phyloP scores from a whole-genome alignment of 2,888 invertebrate genomes.

The Leptopilina syphax region DNA sequence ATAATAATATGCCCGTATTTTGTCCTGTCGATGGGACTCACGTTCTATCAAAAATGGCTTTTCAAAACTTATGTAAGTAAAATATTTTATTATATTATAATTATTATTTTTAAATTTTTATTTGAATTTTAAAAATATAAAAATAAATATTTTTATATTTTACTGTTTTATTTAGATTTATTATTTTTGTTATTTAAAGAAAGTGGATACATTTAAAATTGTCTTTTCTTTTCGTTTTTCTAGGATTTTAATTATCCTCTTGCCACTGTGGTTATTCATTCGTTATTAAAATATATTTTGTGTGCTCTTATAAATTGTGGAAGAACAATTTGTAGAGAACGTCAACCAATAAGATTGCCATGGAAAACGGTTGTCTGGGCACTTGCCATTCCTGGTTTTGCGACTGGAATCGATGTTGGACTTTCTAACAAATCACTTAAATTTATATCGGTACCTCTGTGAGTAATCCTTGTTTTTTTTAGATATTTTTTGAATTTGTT shows the following conservation, averaged over 20 bases:
- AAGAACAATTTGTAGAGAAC: constrained; percentile 80
- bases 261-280: constrained; percentile 92
- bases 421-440: constrained; percentile 99
- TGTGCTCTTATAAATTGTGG: constrained; percentile 84
- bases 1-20: constrained; percentile 89
- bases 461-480: constrained; percentile 71
- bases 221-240: constrained; percentile 55
- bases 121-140: too few species aligned
- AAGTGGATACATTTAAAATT: background rate
- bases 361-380: constrained; percentile 88
- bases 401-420: constrained; percentile 97
- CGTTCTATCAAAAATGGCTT: constrained; percentile 97
- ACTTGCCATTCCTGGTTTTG: constrained; percentile 91
- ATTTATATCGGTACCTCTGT: constrained; percentile 94
- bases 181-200: too few species aligned
- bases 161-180: too few species aligned
- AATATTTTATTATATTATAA: background rate
- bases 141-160: too few species aligned
- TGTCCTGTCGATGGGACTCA: constrained; percentile 94
- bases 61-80: constrained; percentile 82
- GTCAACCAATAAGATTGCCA: constrained; percentile 82
- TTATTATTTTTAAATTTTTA: too few species aligned
- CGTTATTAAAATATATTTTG: constrained; percentile 91
- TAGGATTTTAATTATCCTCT: constrained; percentile 93
- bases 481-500: background rate